Base-by-base conservation (phyloP, 2,888 invertebrate species). In the Parnassius smintheus region DNA sequence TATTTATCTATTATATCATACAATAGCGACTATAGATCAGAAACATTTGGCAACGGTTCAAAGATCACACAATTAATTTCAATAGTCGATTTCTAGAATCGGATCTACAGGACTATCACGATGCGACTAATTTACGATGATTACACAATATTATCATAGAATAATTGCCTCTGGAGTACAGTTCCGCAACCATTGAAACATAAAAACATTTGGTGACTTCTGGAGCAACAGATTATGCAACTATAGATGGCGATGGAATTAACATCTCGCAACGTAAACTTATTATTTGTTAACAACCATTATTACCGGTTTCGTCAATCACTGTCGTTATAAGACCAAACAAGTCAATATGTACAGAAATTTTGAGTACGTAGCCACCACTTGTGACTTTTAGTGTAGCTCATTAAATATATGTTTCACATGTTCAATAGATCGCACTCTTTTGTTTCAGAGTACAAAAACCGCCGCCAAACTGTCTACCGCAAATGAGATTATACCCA, bases 401-500 rank as follows among this genome's bases (percentile, higher is more conserved):
- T 53, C 35, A 48, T 62, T 45, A 18, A 62, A 56, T 55, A 48
- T n/a, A 35, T 50, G 2, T 11, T 42, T 56, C 25, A 54, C 52
- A 45, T 56, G 48, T 42, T 59, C 59, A 55, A 56, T 57, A 41
- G 41, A n/a, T 55, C 42, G 52, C 54, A 42, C 59, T 56, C 68
- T 75, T 79, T 73, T 71, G 61, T 80, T 89, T 8, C 86, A 91
- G 91, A 80, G 83, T 86, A 76, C 70, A 66, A 76, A 75, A 76
- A 79, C 81, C 86, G 85, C 88, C 90, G 91, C 87, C 91, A 91
- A 91, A 83, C 91, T 91, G 91, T 86, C 91, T 89, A 91, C 91
- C 90, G 88, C 91, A 83, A 91, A 91, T 91, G 91, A 91, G 82
- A 85, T 91, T 82, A 81, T 86, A 80, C 80, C 77, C 75, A 85